phyloP scores from a whole-genome alignment of 2,113 vertebrate genomes.

The Ondatra zibethicus region DNA sequence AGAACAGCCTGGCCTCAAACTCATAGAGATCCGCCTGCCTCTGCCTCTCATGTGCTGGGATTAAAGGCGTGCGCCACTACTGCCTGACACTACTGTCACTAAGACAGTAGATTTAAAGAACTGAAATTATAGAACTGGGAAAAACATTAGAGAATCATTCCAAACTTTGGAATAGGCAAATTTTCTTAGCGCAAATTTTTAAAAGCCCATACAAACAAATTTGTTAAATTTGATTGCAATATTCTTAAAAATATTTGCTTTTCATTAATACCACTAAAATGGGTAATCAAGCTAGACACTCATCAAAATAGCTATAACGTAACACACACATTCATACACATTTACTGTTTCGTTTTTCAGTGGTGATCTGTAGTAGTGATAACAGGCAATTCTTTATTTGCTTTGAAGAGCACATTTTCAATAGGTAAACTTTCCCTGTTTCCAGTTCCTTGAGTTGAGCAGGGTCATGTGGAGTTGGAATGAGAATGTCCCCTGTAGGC shows the following conservation, averaged over 20 bases:
- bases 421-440: neutral
- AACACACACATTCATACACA: neutral
- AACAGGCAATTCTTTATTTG: too few species aligned
- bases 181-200: neutral
- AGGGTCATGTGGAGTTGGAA: neutral
- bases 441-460: neutral
- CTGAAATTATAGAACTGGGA: neutral
- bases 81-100: too few species aligned
- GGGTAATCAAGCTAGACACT: neutral
- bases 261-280: neutral
- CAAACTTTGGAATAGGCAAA: neutral
- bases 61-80: too few species aligned
- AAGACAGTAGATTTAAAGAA: neutral
- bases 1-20: too few species aligned
- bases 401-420: neutral
- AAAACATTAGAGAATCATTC: neutral
- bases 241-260: neutral
- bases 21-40: too few species aligned
- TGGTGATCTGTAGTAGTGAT: neutral
- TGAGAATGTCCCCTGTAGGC: neutral
- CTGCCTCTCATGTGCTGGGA: too few species aligned
- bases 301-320: neutral
- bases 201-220: neutral
- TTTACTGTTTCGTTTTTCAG: neutral
- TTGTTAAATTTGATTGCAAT: neutral